Evolutionary conservation across 2,888 invertebrate species (phyloP), one percentile per base, ranked within the genome.

Genomic region (Calephelis perditalis): DNA sequence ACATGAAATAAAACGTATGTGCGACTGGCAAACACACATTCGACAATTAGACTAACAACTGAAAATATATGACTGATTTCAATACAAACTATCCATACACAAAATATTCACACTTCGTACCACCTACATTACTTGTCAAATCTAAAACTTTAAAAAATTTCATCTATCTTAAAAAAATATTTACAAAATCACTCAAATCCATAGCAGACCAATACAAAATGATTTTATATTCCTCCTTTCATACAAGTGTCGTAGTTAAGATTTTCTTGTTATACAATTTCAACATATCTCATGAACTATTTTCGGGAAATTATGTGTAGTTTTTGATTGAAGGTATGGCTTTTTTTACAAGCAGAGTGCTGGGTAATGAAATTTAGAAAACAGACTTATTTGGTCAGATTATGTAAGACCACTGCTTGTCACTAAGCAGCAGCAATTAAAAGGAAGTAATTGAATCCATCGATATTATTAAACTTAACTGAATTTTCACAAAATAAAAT

Each of bases 111-210:
- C 64, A 49, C 66, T 69, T 73, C 73, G 71, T 73, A 77, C 67
- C 49, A 35, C 11, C 44, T 45, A 55, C 59, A 65, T 71, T 75
- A 76, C 70, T 74, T 72, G 71, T 66, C 72, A 76, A 81, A 66
- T 68, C 73, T 69, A 74, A 72, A 75, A 72, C 71, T 71, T 73
- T 73, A 73, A 75, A 79, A 80, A 75, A 74, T 73, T 76, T 67
- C 67, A 62, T 67, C 71, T 71, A 74, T 66, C 61, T 68, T 77
- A 74, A 78, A 81, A 81, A 83, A 83, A 82, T 84, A 84, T 84
- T 81, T 84, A 85, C 85, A 85, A 78, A 77, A 69, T 26, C 26
- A 49, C 47, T 15, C 47, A 49, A 49, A 52, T 52, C 49, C 49
- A 52, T 52, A 35, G 49, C 49, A 52, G 5, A 9, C 49, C 49